Percentiles rank a stretch among this genome's conserved stretches.
Conservation (phyloP, 2,113 vertebrate genomes). For the Haliaeetus leucogaster region DNA sequence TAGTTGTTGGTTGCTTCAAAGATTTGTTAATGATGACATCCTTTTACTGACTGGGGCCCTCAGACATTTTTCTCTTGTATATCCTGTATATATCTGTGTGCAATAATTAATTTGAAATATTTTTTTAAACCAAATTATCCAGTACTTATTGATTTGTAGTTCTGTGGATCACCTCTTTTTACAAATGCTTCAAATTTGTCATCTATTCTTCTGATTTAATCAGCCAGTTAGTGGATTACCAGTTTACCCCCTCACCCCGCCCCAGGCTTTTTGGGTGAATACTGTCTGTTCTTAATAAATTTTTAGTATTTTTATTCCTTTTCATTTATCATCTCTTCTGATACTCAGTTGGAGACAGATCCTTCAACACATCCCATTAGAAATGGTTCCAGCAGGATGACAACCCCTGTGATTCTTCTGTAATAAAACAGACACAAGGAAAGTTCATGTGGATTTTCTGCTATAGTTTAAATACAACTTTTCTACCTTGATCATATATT, state of each 20-base stretch:
- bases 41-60: background rate
- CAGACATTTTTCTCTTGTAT: background rate
- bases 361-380: background rate
- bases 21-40: background rate
- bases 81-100: too few species aligned
- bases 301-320: background rate
- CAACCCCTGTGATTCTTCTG: background rate
- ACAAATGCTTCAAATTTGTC: background rate
- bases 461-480: background rate
- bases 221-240: background rate
- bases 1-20: background rate
- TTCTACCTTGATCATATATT: background rate
- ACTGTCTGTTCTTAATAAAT: background rate
- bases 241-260: background rate
- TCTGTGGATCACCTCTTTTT: background rate
- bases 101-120: background rate
- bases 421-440: background rate
- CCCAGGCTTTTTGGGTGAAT: background rate
- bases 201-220: background rate
- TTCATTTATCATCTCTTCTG: background rate
- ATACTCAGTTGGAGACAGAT: background rate
- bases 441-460: background rate
- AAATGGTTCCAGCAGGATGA: background rate
- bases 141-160: background rate
- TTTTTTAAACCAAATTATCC: background rate